phyloP scores from a whole-genome alignment of 2,888 invertebrate genomes.

The Orgyia antiqua region DNA sequence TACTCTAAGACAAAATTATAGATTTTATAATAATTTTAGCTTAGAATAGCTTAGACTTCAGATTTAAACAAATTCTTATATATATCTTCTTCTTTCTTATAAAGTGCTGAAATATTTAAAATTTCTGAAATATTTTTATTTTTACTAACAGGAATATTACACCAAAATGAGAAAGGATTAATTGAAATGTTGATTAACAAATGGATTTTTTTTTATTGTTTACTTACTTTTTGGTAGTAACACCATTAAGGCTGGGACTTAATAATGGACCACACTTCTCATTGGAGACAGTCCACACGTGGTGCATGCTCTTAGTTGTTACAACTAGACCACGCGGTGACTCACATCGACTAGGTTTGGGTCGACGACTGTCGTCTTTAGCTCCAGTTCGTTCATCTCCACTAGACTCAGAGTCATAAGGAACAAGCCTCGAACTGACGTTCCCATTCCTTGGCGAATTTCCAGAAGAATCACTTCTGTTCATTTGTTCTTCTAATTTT shows the following conservation, averaged over 20 bases:
- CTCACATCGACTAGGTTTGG: conserved; percentile 52
- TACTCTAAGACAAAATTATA: conserved; percentile 31
- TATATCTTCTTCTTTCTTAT: too few relatives aligned
- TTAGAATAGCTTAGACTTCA: too few relatives aligned
- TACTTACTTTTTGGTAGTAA: conserved; percentile 61
- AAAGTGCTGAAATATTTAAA: too few relatives aligned
- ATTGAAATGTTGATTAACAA: too few relatives aligned
- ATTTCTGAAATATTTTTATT: too few relatives aligned
- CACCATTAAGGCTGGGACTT: conserved; percentile 72
- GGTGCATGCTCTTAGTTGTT: conserved; percentile 59
- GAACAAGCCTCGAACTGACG: conserved; percentile 66
- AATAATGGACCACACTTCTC: conserved; percentile 58
- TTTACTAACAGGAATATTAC: too few relatives aligned
- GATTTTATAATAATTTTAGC: not conserved
- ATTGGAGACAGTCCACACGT: conserved; percentile 65
- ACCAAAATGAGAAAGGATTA: too few relatives aligned
- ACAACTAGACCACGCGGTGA: conserved; percentile 45
- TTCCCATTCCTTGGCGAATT: conserved; percentile 44
- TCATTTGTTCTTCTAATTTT: conserved; percentile 69
- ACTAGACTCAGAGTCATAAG: conserved; percentile 80
- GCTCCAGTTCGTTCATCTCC: conserved; percentile 52
- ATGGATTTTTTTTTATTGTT: too few relatives aligned
- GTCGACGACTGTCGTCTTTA: conserved; percentile 32
- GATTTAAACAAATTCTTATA: too few relatives aligned
- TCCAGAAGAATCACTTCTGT: conserved; percentile 44